Evolutionary conservation across 2,113 vertebrate species (phyloP).

Genomic region (Planiliza haematocheilus): DNA sequence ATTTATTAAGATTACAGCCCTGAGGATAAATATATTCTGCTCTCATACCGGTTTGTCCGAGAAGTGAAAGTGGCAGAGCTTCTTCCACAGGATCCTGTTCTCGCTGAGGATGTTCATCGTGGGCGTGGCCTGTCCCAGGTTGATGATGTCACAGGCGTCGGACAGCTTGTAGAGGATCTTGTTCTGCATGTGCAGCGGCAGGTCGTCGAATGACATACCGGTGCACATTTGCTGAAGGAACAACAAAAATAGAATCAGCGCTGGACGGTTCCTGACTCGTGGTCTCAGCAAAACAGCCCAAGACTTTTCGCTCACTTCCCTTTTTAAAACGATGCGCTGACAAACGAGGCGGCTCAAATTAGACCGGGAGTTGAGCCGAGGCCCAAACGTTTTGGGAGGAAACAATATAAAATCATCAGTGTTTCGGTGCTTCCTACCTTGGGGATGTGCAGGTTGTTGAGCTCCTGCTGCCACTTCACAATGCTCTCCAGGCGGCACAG

Average conservation of each 20-base stretch:
- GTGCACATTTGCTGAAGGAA: conserved; percentile 85
- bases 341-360: too few relatives aligned
- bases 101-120: conserved; percentile 92
- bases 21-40: neutral
- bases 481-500: conserved; percentile 91
- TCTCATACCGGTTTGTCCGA: conserved; percentile 90
- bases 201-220: conserved; percentile 89
- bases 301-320: too few relatives aligned
- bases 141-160: conserved; percentile 95
- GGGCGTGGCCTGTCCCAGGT: conserved; percentile 91
- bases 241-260: neutral
- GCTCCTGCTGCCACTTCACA: conserved; percentile 91
- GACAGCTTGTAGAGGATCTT: conserved; percentile 93
- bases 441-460: conserved; percentile 93
- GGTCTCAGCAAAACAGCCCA: too few relatives aligned
- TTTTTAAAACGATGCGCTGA: too few relatives aligned
- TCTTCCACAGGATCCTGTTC: conserved; percentile 93
- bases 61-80: conserved; percentile 97
- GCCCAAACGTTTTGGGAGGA: too few relatives aligned
- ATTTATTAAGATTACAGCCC: too few relatives aligned
- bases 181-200: conserved; percentile 93
- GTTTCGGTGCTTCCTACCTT: conserved; percentile 87
- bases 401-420: neutral
- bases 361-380: too few relatives aligned
- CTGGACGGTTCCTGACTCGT: neutral